These are phyloP conservation scores for Agriopis leucophaearia DNA, from an alignment of 2,888 invertebrate genomes.

Conservation along the genomic window DNA sequence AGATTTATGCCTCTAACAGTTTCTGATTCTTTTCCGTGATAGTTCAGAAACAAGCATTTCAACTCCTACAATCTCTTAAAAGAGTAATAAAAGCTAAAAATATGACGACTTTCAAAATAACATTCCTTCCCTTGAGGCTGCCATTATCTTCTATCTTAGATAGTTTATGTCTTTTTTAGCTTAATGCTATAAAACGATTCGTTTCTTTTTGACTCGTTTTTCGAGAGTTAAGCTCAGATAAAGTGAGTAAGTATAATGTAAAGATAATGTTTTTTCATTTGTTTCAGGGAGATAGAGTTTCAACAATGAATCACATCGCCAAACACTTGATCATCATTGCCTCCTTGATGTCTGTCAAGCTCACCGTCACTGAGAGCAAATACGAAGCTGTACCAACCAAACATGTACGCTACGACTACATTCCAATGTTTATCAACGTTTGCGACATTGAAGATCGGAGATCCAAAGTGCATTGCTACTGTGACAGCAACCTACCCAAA, in stretches of 20 bases:
- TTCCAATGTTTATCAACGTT: conserved; percentile 76
- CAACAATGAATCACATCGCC: conserved; percentile 70
- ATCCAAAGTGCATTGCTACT: conserved; percentile 82
- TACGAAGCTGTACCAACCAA: conserved; percentile 72
- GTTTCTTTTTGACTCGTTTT: conserved; percentile 24
- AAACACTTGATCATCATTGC: conserved; percentile 76
- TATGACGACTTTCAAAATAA: conserved; percentile 44
- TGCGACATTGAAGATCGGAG: conserved; percentile 79
- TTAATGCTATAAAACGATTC: conserved; percentile 39
- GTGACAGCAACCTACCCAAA: conserved; percentile 77
- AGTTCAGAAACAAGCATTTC: conserved; percentile 30
- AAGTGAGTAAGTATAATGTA: conserved; percentile 22
- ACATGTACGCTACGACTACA: conserved; percentile 70
- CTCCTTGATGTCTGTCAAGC: conserved; percentile 75
- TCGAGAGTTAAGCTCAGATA: conserved; percentile 19
- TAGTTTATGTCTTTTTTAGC: conserved; percentile 41
- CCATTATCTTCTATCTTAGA: conserved; percentile 39
- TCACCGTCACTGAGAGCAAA: conserved; percentile 75
- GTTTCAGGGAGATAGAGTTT: conserved; percentile 43
- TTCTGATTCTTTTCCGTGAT: conserved; percentile 32
- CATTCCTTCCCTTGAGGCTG: conserved; percentile 35
- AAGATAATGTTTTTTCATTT: conserved; percentile 36
- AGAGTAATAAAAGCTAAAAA: conserved; percentile 45
- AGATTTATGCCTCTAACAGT: background rate
- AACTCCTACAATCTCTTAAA: conserved; percentile 43